Evolutionary conservation across 1,140 invertebrate species (phyloP), one percentile per base, ranked within the genome.

Genomic region (Hypothenemus hampei): DNA sequence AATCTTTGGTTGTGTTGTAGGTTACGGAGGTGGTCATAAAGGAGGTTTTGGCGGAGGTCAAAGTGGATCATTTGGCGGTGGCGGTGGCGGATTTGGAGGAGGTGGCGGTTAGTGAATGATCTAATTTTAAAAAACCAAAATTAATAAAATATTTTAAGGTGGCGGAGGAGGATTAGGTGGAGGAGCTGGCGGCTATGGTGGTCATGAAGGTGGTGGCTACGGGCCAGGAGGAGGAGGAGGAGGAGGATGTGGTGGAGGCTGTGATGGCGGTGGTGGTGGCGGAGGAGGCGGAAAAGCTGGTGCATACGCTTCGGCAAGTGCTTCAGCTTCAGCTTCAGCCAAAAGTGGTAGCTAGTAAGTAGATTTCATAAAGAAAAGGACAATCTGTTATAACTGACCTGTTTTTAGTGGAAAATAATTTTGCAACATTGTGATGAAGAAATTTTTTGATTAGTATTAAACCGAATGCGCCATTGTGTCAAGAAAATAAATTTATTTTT

Each of bases 301-400:
- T n/a, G 52, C 52, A 6, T 39, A 39, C 20, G 47, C 47, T 4
- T 39, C 47, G 3, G 47, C 47, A n/a, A 39, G 35, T 11, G 47
- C 47, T 4, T 51, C 48, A 23, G 48, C 50, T 4, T 46, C 52
- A 24, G 52, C 52, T 8, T 46, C 52, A 22, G 52, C 52, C 11
- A 44, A 43, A 46, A 26, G 19, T 37, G 31, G 41, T 22, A 44
- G 52, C 26, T 55, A 55, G 52, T 55, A 46, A 55, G 52, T 55
- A n/a, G n/a, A n/a, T n/a, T n/a, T n/a, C n/a, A n/a, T n/a, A n/a
- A n/a, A n/a, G n/a, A n/a, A n/a, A n/a, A n/a, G n/a, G n/a, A n/a
- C n/a, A n/a, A n/a, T n/a, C n/a, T n/a, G n/a, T n/a, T n/a, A n/a
- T n/a, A n/a, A n/a, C n/a, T n/a, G n/a, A n/a, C n/a, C n/a, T n/a